Evolutionary conservation across 2,797 vertebrate genomes (phyloP), one percentile per base, ranked within the genome.

Genomic region (Toxotes lorentzi): DNA sequence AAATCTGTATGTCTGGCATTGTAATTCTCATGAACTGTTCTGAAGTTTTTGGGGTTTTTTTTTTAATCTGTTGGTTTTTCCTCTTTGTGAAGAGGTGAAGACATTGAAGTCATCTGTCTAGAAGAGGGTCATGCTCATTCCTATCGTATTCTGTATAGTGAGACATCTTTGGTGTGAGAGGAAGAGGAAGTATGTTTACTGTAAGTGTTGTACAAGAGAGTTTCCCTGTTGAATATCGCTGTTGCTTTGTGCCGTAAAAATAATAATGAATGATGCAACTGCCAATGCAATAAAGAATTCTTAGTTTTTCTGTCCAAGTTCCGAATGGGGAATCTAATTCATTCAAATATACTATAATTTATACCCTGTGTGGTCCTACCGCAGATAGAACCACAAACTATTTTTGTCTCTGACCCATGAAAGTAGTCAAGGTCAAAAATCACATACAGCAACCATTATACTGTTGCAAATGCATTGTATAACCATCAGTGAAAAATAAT

Each of bases 71-170:
- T 19, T 47, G 45, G 45, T 47, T 47, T 14, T 41, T 13, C 13
- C 40, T 47, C 7, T 6, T 19, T 47, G 16, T 47, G 4, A 6
- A 17, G 41, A 30, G 27, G 27, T 30, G 27, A 30, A 30, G 27
- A 30, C 27, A 30, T 30, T 47, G 4, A 6, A 17, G 41, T 30
- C 5, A 10, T 17, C 13, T 17, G 30, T 48, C 50, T 30, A 14
- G 21, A 8, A 48, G 19, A 48, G 7, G 21, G 47, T 48, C 8
- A 10, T 11, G 21, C 21, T n/a, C 9, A 63, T 23, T 50, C 65
- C 70, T 83, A 12, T 27, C 5, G 27, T 82, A 70, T 88, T 72
- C 73, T 73, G 67, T 72, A 60, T 66, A 48, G 58, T 67, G 69
- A 65, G 65, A 30, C 53, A 70, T 53, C 17, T 68, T 40, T 45